Conservation (phyloP, 1,140 invertebrate species). For the Drosophila takahashii region DNA sequence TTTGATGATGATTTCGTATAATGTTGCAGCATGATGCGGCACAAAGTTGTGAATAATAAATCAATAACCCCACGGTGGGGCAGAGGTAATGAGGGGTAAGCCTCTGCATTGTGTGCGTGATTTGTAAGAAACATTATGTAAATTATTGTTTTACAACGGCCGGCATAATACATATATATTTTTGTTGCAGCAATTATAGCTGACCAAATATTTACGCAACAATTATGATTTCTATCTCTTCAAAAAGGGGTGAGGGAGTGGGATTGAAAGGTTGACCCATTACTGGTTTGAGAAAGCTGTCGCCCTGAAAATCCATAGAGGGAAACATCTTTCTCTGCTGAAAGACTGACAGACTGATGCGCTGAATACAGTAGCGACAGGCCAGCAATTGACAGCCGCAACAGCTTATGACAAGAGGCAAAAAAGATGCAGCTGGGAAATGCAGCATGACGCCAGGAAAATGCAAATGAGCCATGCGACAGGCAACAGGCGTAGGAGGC, state of each 20-base stretch:
- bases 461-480: constrained; percentile 72
- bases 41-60: constrained; percentile 62
- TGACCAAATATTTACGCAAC: constrained; percentile 80
- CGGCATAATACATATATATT: constrained; percentile 38
- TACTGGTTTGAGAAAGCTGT: constrained; percentile 15
- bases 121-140: constrained; percentile 77
- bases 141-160: constrained; percentile 71
- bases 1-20: constrained; percentile 69
- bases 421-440: constrained; percentile 43
- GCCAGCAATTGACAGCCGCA: constrained; percentile 55
- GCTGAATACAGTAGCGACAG: constrained; percentile 57
- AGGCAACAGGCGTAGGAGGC: constrained; percentile 66
- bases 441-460: constrained; percentile 70
- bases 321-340: constrained; percentile 2
- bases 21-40: constrained; percentile 72
- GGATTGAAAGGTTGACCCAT: not conserved
- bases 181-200: constrained; percentile 75
- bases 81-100: not conserved
- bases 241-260: not conserved
- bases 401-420: constrained; percentile 62
- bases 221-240: constrained; percentile 73
- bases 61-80: constrained; percentile 49
- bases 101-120: constrained; percentile 58
- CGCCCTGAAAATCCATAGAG: constrained; percentile 2
- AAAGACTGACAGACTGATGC: constrained; percentile 14